These are phyloP conservation scores for Styela clava DNA, from an alignment of 23 tunicate species.

Conservation along the genomic window DNA sequence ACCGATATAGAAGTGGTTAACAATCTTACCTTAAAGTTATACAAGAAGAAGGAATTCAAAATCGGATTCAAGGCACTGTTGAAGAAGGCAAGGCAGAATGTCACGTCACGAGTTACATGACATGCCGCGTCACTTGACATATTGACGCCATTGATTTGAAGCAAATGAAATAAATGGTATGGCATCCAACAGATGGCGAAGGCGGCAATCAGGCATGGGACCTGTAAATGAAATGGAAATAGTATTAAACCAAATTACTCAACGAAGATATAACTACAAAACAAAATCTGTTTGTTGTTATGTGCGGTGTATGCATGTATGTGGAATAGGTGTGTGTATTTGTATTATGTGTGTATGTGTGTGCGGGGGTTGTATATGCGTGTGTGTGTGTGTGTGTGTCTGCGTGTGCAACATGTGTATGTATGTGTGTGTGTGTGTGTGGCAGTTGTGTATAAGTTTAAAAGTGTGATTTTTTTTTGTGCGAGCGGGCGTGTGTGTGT, in stretches of 20 bases:
- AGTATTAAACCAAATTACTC: not conserved
- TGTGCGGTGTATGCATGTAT: too few relatives aligned
- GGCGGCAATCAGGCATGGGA: slow-evolving; percentile 72
- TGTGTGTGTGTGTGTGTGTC: too few relatives aligned
- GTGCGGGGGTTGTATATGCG: too few relatives aligned
- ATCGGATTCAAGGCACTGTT: slow-evolving; percentile 89
- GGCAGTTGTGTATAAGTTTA: too few relatives aligned
- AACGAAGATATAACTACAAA: not conserved
- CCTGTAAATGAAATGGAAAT: slow-evolving; percentile 14
- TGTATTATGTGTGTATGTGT: too few relatives aligned
- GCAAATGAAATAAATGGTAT: slow-evolving; percentile 67
- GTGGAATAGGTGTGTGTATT: too few relatives aligned
- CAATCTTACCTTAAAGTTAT: slow-evolving; percentile 74
- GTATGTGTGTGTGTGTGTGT: too few relatives aligned
- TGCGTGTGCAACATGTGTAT: too few relatives aligned
- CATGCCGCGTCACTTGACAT: slow-evolving; percentile 22
- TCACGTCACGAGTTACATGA: slow-evolving; percentile 47
- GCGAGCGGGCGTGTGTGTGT: too few relatives aligned
- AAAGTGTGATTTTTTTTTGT: too few relatives aligned
- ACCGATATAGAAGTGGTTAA: too few relatives aligned
- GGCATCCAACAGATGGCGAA: slow-evolving; percentile 82
- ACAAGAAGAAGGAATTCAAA: slow-evolving; percentile 73
- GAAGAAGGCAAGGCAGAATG: slow-evolving; percentile 70
- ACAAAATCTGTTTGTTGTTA: too few relatives aligned
- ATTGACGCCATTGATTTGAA: slow-evolving; percentile 51